phyloP scores from a whole-genome alignment of 2,888 invertebrate genomes.

The Emmelina monodactyla region DNA sequence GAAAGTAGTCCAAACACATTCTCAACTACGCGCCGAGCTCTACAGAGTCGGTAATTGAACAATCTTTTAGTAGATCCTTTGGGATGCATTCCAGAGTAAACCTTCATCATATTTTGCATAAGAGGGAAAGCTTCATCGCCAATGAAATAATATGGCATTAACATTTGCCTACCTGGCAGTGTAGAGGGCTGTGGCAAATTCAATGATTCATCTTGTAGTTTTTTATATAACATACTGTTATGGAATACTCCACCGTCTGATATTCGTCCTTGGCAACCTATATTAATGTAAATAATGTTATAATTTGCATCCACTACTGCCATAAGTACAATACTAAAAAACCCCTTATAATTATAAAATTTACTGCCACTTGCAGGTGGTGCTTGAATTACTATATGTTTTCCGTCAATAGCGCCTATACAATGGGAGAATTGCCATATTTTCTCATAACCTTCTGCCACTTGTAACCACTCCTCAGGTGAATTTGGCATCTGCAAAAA shows the following conservation, averaged over 20 bases:
- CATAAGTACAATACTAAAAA: constrained; percentile 12
- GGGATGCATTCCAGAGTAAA: constrained; percentile 10
- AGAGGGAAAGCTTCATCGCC: constrained; percentile 17
- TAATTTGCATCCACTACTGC: constrained; percentile 14
- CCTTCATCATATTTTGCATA: constrained; percentile 12
- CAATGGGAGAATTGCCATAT: constrained; percentile 15
- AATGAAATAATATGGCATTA: constrained; percentile 16
- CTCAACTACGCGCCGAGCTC: background rate
- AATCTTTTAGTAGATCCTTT: constrained; percentile 2
- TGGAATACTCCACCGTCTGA: constrained; percentile 16
- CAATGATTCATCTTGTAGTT: constrained; percentile 11
- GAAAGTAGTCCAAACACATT: constrained; percentile 3
- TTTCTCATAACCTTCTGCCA: constrained; percentile 11
- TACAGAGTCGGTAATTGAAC: constrained; percentile 4
- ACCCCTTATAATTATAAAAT: constrained; percentile 15
- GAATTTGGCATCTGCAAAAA: constrained; percentile 13
- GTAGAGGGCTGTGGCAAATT: constrained; percentile 11
- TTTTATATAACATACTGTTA: constrained; percentile 12
- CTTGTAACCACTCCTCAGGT: constrained; percentile 14
- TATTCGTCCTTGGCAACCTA: constrained; percentile 17
- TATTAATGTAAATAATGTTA: constrained; percentile 14
- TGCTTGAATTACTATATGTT: constrained; percentile 13
- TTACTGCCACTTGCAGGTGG: constrained; percentile 12
- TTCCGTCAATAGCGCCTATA: constrained; percentile 13
- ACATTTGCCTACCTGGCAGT: constrained; percentile 13